Conservation (phyloP, 2,113 vertebrate genomes). For the Rhinolophus sinicus region DNA sequence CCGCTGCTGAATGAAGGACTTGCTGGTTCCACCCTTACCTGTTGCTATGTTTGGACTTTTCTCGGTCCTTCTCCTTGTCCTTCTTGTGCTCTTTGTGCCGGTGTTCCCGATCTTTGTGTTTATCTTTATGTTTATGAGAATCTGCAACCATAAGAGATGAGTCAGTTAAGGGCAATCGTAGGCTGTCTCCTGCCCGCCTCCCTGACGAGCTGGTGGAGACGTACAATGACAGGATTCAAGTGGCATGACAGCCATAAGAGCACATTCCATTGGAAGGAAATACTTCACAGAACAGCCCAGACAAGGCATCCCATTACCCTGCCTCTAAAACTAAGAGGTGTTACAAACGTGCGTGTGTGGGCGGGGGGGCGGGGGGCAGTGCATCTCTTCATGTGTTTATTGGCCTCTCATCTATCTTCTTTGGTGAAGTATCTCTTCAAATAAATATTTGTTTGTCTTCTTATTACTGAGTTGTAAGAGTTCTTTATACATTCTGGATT, state of each 20-base stretch:
- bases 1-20: background rate
- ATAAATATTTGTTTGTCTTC: background rate
- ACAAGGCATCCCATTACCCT: background rate
- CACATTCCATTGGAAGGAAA: background rate
- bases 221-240: slow-evolving; percentile 41
- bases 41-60: slow-evolving; percentile 95
- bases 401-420: background rate
- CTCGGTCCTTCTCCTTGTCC: slow-evolving; percentile 94
- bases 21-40: slow-evolving; percentile 87
- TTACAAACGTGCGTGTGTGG: background rate
- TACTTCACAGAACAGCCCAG: slow-evolving; percentile 6
- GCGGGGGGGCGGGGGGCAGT: too few species aligned
- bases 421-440: background rate
- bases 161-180: slow-evolving; percentile 56
- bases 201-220: slow-evolving; percentile 43
- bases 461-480: background rate
- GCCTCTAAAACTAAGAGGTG: background rate
- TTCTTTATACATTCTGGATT: background rate
- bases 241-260: background rate
- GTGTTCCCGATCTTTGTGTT: slow-evolving; percentile 97
- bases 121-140: slow-evolving; percentile 98
- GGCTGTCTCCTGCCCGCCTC: slow-evolving; percentile 46
- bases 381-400: background rate
- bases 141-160: slow-evolving; percentile 87
- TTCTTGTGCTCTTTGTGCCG: slow-evolving; percentile 98